A percentile compares a stretch with the other conserved stretches of the same genome.
These are phyloP conservation scores for Colossoma macropomum DNA, from an alignment of 2,113 vertebrate genomes.

Conservation along the genomic window DNA sequence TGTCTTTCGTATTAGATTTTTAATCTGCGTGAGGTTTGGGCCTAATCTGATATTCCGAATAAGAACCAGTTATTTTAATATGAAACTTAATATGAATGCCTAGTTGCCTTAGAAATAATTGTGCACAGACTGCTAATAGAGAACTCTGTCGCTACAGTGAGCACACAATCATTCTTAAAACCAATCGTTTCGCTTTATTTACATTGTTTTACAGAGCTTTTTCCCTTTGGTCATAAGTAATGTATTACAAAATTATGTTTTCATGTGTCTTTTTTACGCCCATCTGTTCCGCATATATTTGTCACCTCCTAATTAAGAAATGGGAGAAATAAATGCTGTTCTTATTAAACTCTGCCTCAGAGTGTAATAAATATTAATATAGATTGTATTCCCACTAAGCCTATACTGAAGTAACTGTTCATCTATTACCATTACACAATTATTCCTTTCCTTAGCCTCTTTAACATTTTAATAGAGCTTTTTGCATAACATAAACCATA, in stretches of 20 bases:
- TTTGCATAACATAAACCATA: neutral
- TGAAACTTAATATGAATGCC: neutral
- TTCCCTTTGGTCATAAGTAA: constrained; percentile 7
- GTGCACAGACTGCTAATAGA: neutral
- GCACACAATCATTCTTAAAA: neutral
- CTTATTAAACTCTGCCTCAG: constrained; percentile 1
- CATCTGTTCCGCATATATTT: constrained; percentile 25
- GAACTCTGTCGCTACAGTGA: neutral
- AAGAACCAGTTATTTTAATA: neutral
- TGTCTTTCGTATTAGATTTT: constrained; percentile 11
- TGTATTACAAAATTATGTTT: neutral
- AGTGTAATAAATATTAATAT: neutral
- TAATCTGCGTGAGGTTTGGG: constrained; percentile 20
- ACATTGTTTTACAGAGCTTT: constrained; percentile 3
- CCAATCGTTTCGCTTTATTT: neutral
- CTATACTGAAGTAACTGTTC: neutral
- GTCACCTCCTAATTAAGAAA: constrained; percentile 22
- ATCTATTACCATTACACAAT: neutral
- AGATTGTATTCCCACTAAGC: neutral
- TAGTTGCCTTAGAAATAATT: neutral
- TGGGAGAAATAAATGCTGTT: constrained; percentile 48
- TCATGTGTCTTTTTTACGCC: neutral
- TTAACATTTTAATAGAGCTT: neutral
- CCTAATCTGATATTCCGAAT: neutral
- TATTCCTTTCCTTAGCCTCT: neutral